These are phyloP conservation scores for Okamejei kenojei DNA, from an alignment of 2,797 vertebrate species.

Conservation along the genomic window DNA sequence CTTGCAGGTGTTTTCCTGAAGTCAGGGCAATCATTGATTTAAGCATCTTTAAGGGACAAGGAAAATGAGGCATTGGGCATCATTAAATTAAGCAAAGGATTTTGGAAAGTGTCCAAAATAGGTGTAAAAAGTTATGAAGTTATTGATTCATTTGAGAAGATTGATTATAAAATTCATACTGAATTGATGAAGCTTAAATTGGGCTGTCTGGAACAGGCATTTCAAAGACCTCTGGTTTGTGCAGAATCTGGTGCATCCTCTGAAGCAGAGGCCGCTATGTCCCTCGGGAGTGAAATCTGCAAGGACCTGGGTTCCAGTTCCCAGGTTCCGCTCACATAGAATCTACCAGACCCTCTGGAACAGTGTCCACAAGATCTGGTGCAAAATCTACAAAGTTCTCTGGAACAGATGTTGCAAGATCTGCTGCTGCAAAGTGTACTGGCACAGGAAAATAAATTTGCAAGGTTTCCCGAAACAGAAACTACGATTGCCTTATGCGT, in stretches of 20 bases:
- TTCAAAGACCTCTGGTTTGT: not conserved
- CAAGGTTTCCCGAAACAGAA: not conserved
- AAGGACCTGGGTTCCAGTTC: no score
- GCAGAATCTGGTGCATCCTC: not conserved
- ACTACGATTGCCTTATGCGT: not conserved
- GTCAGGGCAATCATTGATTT: conserved; percentile 44
- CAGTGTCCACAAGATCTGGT: not conserved
- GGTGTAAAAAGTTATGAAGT: conserved; percentile 40
- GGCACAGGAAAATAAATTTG: no score
- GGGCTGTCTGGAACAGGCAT: no score
- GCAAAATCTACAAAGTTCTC: not conserved
- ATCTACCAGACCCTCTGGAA: not conserved
- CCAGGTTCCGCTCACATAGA: not conserved
- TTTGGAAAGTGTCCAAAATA: rapidly evolving
- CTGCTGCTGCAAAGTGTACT: not conserved
- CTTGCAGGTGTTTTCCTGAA: conserved; percentile 48
- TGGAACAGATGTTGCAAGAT: not conserved
- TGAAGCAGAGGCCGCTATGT: no score
- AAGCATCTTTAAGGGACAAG: conserved; percentile 25
- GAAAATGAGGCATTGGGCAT: not conserved
- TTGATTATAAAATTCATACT: conserved; percentile 40
- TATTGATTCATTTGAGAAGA: conserved; percentile 43
- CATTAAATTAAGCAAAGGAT: not conserved
- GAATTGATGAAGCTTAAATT: not conserved
- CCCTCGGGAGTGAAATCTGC: not conserved